Evolutionary conservation across 2,888 invertebrate species (phyloP), one percentile per base, ranked within the genome.

Genomic region (Hydriomena furcata): DNA sequence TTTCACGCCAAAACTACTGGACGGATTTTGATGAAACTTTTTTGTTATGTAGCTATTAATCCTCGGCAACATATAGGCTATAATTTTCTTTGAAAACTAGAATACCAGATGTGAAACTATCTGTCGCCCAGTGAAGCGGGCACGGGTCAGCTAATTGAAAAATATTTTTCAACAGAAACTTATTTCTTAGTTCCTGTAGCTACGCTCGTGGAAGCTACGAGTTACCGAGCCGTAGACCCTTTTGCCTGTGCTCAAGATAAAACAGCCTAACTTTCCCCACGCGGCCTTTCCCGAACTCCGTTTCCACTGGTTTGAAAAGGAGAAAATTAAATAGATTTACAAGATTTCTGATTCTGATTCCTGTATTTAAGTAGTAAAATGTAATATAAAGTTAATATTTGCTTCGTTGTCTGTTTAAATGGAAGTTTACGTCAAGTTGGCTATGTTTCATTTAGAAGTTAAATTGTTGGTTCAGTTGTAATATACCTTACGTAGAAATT

Each of bases 301-400:
- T 53, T 55, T 27, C 44, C 41, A 28, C 25, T 36, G 53, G 55
- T 53, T 59, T 51, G 47, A 53, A 59, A 55, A 53, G 55, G 53
- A 46, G 55, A 48, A 51, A 58, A 53, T 53, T 55, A 51, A 51
- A 48, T 46, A 42, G 48, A 41, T 53, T 48, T 59, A 51, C 53
- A 55, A 53, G 46, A 59, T 55, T 55, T 35, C 44, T 42, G 47
- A 49, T 55, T 35, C 44, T 42, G 47, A 49, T 50, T 55, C 35
- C 52, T 47, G 44, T 43, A 34, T 48, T 43, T 49, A 42, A 25
- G 41, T 23, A 8, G 42, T 28, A 43, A 42, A 49, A n/a, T n/a
- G n/a, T n/a, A 49, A 49, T 49, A 42, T 35, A 38, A 52, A 52
- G 52, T 47, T 37, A 13, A 47, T 38, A 34, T 47, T 43, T 34